Evolutionary conservation across 2,797 vertebrate genomes (phyloP).

Genomic region (Varecia variegata): DNA sequence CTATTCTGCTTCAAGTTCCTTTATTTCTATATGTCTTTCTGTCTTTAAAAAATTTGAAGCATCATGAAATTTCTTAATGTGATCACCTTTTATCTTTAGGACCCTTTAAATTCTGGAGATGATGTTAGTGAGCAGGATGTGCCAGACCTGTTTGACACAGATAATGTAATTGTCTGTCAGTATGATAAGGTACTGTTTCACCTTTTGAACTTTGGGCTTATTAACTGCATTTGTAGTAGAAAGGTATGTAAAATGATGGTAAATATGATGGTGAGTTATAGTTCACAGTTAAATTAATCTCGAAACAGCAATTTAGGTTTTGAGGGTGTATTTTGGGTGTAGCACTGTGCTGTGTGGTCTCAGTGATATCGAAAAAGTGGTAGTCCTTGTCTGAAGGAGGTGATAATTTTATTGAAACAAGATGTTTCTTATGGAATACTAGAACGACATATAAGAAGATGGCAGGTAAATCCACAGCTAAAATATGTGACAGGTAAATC

Average conservation of each 20-base stretch:
- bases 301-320: background rate
- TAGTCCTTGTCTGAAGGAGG: background rate
- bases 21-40: background rate
- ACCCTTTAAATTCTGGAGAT: constrained; percentile 97
- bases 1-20: background rate
- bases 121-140: constrained; percentile 97
- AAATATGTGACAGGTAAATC: background rate
- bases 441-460: background rate
- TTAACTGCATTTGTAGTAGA: constrained; percentile 52
- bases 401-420: background rate
- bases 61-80: constrained; percentile 55
- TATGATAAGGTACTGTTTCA: constrained; percentile 93
- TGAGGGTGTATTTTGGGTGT: background rate
- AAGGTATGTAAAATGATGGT: background rate
- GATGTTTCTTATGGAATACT: background rate
- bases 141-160: constrained; percentile 96
- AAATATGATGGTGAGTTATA: background rate
- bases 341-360: background rate
- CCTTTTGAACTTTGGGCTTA: constrained; percentile 43
- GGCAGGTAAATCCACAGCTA: constrained; percentile 14
- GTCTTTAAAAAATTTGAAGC: constrained; percentile 41
- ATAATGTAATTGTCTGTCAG: constrained; percentile 97
- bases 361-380: background rate
- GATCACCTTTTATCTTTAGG: constrained; percentile 84
- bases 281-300: constrained; percentile 37